A percentile compares a stretch with the other conserved stretches of the same genome.
Conservation (phyloP, 2,113 vertebrate genomes). For the Lycaon pictus region DNA sequence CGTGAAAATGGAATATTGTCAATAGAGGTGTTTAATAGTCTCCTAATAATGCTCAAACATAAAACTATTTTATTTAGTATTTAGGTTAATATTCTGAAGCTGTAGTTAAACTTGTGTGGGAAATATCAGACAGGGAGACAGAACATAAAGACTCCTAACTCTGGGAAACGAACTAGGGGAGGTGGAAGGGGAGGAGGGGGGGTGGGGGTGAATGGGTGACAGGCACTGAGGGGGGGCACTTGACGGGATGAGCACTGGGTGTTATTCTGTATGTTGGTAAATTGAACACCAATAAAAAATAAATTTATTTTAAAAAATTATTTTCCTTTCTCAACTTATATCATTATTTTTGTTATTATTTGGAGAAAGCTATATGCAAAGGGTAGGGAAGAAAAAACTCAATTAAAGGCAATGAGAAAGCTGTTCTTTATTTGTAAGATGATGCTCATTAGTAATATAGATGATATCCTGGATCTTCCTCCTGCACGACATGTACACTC, state of each 20-base stretch:
- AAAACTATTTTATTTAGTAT: neutral
- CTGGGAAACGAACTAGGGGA: no score
- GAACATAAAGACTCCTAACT: no score
- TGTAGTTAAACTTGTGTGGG: neutral
- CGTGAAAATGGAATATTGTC: neutral
- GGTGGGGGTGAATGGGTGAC: no score
- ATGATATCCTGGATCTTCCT: neutral
- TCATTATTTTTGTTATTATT: neutral
- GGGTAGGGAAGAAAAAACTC: neutral
- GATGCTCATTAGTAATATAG: neutral
- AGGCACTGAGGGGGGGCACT: no score
- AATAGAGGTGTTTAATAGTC: neutral
- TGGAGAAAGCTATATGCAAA: neutral
- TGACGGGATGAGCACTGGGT: no score
- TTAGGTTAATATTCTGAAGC: neutral
- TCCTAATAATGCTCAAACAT: neutral
- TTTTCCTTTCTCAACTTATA: neutral
- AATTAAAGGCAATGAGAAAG: neutral
- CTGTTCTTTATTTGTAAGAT: neutral
- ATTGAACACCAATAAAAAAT: no score
- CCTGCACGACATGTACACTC: neutral
- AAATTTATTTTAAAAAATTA: neutral
- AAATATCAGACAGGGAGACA: no score
- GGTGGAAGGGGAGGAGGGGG: no score
- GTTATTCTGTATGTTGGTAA: no score